Evolutionary conservation across 2,113 vertebrate species (phyloP).

Genomic region (Dermatemys mawii): DNA sequence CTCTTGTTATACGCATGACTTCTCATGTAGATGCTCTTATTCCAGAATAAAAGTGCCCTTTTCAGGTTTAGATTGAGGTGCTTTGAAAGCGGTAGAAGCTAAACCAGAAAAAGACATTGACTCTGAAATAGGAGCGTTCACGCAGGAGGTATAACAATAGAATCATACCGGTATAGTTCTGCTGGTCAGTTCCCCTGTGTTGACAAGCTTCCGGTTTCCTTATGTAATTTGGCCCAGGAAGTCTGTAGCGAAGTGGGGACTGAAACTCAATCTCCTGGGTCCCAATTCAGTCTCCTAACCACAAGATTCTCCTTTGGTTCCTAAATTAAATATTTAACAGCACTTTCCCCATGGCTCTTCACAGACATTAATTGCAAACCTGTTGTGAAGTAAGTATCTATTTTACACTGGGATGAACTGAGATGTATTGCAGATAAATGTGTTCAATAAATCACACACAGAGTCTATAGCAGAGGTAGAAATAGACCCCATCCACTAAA

Average conservation of each 20-base stretch:
- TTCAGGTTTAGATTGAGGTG: neutral
- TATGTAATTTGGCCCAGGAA: neutral
- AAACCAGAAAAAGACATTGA: neutral
- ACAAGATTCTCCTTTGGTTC: neutral
- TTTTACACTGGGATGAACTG: neutral
- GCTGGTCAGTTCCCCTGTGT: neutral
- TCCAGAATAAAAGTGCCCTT: slow-evolving; percentile 21
- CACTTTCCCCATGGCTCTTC: neutral
- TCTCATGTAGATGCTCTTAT: neutral
- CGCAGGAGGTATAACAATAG: neutral
- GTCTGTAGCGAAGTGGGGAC: neutral
- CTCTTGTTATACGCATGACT: slow-evolving; percentile 6
- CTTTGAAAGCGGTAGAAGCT: neutral
- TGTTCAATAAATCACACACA: neutral
- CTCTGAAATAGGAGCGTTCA: slow-evolving; percentile 8
- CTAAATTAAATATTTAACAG: neutral
- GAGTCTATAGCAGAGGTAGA: neutral
- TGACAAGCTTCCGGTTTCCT: neutral
- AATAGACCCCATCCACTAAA: neutral
- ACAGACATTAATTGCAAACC: neutral
- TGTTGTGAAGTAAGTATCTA: neutral
- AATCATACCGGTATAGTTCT: neutral
- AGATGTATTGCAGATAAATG: neutral
- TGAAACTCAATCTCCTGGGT: neutral
- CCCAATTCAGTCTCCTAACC: neutral